Evolutionary conservation across 2,888 invertebrate genomes (phyloP).

Genomic region (Cyaniris semiargus): DNA sequence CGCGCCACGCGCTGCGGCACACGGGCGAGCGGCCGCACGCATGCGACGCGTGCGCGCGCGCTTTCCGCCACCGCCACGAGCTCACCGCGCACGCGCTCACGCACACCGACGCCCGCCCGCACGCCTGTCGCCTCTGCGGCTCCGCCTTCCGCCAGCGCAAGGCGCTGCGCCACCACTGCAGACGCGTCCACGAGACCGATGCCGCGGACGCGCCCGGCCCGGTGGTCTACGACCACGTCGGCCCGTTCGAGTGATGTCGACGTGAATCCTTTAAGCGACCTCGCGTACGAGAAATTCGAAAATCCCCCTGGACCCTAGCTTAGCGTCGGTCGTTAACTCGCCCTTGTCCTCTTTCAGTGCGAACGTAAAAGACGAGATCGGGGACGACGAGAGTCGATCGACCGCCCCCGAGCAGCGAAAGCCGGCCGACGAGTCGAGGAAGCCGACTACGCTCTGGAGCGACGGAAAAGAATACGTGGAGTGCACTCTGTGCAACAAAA

Average conservation of each 20-base stretch:
- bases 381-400: neutral
- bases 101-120: constrained; percentile 79
- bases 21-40: constrained; percentile 82
- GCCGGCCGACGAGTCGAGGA: constrained; percentile 12
- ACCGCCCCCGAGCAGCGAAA: neutral
- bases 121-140: constrained; percentile 76
- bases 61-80: constrained; percentile 82
- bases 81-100: constrained; percentile 75
- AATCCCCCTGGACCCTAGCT: neutral
- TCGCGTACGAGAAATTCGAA: neutral
- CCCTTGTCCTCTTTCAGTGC: neutral
- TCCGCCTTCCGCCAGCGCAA: constrained; percentile 80
- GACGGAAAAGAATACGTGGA: constrained; percentile 48
- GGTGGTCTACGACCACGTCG: constrained; percentile 35
- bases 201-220: constrained; percentile 38
- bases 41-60: constrained; percentile 79
- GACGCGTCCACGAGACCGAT: constrained; percentile 63
- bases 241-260: constrained; percentile 37
- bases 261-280: neutral
- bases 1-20: constrained; percentile 81
- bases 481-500: constrained; percentile 68
- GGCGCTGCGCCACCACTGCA: constrained; percentile 58
- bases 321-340: neutral
- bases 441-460: constrained; percentile 37
- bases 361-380: neutral